A percentile compares a stretch with the other conserved stretches of the same genome.
These are phyloP conservation scores for Simalia tracyae DNA, from an alignment of 2,797 vertebrate genomes.

Conservation along the genomic window DNA sequence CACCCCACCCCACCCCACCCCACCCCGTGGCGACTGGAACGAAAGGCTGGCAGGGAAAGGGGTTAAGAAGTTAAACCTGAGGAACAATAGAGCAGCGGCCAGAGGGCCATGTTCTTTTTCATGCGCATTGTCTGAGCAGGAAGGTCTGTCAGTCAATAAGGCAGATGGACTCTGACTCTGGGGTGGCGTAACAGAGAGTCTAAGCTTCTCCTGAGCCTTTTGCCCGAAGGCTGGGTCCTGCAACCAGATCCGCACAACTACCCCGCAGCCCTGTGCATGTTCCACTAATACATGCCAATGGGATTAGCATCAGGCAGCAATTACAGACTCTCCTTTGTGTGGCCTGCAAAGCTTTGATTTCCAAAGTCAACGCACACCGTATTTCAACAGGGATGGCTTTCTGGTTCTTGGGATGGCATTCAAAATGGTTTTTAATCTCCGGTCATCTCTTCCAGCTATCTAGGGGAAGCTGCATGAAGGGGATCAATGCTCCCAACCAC, in stretches of 20 bases:
- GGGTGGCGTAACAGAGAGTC: constrained; percentile 68
- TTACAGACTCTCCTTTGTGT: constrained; percentile 71
- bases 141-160: constrained; percentile 73
- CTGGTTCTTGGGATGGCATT: constrained; percentile 29
- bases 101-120: constrained; percentile 71
- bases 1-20: background rate
- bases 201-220: constrained; percentile 70
- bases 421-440: background rate
- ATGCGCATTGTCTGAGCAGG: constrained; percentile 54
- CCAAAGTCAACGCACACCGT: constrained; percentile 55
- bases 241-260: constrained; percentile 65
- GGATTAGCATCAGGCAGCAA: constrained; percentile 73
- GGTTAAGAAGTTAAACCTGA: constrained; percentile 77
- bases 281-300: constrained; percentile 62
- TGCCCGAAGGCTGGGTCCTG: constrained; percentile 66
- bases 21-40: constrained; percentile 25
- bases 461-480: background rate
- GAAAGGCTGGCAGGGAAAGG: constrained; percentile 60
- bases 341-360: constrained; percentile 62
- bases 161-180: constrained; percentile 72
- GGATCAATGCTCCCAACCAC: background rate
- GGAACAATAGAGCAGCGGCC: constrained; percentile 64
- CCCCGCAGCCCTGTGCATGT: constrained; percentile 58
- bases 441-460: background rate
- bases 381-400: constrained; percentile 52